Percentiles rank a stretch among this genome's conserved stretches.
Evolutionary conservation across 2,113 vertebrate species (phyloP).

Genomic region (Varanus salvator): DNA sequence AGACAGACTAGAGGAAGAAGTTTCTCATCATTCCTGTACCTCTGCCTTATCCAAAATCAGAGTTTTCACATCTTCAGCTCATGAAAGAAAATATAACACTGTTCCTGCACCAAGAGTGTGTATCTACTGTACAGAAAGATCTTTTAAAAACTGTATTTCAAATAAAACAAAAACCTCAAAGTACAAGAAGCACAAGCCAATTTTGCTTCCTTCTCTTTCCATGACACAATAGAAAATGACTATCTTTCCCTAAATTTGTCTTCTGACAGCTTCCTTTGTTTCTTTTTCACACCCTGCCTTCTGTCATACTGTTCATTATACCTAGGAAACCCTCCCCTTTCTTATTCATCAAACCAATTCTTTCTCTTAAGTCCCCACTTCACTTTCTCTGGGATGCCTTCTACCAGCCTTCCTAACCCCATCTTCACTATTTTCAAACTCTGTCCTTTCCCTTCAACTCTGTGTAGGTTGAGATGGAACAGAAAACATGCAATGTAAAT

Average conservation of each 20-base stretch:
- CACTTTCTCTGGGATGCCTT: background rate
- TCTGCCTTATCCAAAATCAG: background rate
- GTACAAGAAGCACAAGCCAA: background rate
- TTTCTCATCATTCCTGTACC: background rate
- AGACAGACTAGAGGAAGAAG: background rate
- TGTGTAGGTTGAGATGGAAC: background rate
- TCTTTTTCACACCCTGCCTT: background rate
- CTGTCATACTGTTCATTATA: background rate
- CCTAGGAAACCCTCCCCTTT: background rate
- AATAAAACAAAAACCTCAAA: background rate
- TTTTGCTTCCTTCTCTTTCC: background rate
- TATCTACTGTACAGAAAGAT: background rate
- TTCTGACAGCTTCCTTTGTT: background rate
- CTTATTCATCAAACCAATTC: background rate
- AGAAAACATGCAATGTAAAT: background rate
- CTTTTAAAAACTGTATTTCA: background rate
- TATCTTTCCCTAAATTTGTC: background rate
- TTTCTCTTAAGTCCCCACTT: background rate
- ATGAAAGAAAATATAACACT: background rate
- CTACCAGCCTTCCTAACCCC: background rate
- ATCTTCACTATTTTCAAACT: background rate
- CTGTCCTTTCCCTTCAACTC: background rate
- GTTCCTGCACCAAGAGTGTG: background rate
- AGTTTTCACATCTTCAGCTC: background rate
- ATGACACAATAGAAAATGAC: background rate